Evolutionary conservation across 2,797 vertebrate genomes (phyloP).

Genomic region (Avahi laniger): DNA sequence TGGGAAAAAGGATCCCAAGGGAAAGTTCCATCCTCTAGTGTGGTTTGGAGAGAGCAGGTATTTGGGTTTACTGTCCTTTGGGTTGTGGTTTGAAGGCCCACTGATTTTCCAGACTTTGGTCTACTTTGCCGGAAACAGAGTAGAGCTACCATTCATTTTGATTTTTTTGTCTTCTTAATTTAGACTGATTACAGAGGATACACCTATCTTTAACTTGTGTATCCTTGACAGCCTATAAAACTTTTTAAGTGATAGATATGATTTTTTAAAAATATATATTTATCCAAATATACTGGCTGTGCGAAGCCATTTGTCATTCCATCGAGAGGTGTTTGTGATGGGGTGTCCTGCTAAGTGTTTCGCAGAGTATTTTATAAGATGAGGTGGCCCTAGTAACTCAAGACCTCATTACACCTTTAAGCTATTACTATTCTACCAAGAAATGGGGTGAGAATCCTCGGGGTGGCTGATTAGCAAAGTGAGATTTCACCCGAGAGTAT

Average conservation of each 20-base stretch:
- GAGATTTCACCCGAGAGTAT: slow-evolving; percentile 59
- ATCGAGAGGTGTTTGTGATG: background rate
- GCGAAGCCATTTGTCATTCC: background rate
- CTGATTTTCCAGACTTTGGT: slow-evolving; percentile 72
- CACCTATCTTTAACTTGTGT: background rate
- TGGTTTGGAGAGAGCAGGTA: slow-evolving; percentile 64
- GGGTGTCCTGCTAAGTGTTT: background rate
- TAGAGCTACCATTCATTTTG: slow-evolving; percentile 48
- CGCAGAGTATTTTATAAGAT: slow-evolving; percentile 40
- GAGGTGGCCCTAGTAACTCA: slow-evolving; percentile 27
- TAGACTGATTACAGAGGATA: slow-evolving; percentile 40
- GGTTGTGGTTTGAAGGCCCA: slow-evolving; percentile 69
- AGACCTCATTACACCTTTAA: slow-evolving; percentile 67
- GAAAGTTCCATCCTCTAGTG: slow-evolving; percentile 76
- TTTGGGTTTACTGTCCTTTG: slow-evolving; percentile 72
- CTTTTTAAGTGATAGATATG: background rate
- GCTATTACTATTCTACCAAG: slow-evolving; percentile 46
- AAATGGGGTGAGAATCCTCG: slow-evolving; percentile 63
- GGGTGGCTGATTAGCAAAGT: slow-evolving; percentile 46
- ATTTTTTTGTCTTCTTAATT: slow-evolving; percentile 65
- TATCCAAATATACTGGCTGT: background rate
- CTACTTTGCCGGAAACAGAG: slow-evolving; percentile 65
- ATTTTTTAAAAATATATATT: background rate
- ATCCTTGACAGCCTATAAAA: background rate
- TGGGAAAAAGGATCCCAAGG: slow-evolving; percentile 63